These are phyloP conservation scores for Takifugu ocellatus DNA, from an alignment of 2,797 vertebrate species.

Conservation along the genomic window DNA sequence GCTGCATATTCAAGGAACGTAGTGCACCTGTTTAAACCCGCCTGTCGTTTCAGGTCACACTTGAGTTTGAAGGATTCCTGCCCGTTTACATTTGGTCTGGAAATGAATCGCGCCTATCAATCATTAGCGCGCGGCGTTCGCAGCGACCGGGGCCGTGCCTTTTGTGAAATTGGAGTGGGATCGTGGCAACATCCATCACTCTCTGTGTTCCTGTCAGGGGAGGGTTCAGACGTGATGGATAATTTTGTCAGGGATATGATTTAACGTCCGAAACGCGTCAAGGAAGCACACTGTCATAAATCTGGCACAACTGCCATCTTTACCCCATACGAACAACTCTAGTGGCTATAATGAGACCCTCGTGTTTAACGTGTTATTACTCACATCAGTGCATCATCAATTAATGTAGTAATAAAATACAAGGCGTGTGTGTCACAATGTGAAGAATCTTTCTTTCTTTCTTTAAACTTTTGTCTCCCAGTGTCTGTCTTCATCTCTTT, in stretches of 20 bases:
- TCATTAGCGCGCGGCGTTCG: conserved; percentile 51
- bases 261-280: conserved; percentile 48
- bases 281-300: conserved; percentile 36
- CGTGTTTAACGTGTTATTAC: conserved; percentile 36
- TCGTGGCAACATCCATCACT: conserved; percentile 61
- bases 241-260: conserved; percentile 63
- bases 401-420: too few species aligned
- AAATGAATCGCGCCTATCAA: conserved; percentile 63
- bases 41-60: conserved; percentile 25
- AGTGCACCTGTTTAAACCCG: conserved; percentile 16
- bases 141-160: conserved; percentile 55
- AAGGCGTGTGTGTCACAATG: too few species aligned
- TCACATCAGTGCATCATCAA: conserved; percentile 11
- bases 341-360: conserved; percentile 21
- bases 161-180: conserved; percentile 72
- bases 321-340: conserved; percentile 29
- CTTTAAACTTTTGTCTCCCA: background rate
- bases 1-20: conserved; percentile 20
- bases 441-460: background rate
- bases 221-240: conserved; percentile 61
- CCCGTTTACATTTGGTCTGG: conserved; percentile 47
- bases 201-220: conserved; percentile 56
- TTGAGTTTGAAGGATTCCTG: conserved; percentile 21
- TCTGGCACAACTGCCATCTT: conserved; percentile 35
- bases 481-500: background rate